These are phyloP conservation scores for silkworm (Bombyx mori) DNA, from an alignment of 1,140 invertebrate genomes.

Conservation along the genomic window ASM3026992v2 NC_085117.1:631001-631500, in stretches of 20 bases:
- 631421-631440: constrained; percentile 8
- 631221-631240: constrained; percentile 4
- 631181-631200: constrained; percentile 1
- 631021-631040: constrained; percentile 41
- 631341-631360: constrained; percentile 7
- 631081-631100: constrained; percentile 25
- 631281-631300: constrained; percentile 15
- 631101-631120: constrained; percentile 34
- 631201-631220: neutral
- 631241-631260: constrained; percentile 21
- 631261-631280: constrained; percentile 12
- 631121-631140: constrained; percentile 12
- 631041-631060: constrained; percentile 49
- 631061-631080: constrained; percentile 37
- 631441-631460: constrained; percentile 25
- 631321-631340: constrained; percentile 2
- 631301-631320: constrained; percentile 22
- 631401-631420: constrained; percentile 13
- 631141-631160: constrained; percentile 30
- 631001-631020: constrained; percentile 48
- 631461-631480: constrained; percentile 12
- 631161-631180: constrained; percentile 1
- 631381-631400: neutral
- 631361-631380: constrained; percentile 10
- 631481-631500: constrained; percentile 40